Base-by-base conservation (phyloP, 2,113 vertebrate genomes). In the Eira barbara region DNA sequence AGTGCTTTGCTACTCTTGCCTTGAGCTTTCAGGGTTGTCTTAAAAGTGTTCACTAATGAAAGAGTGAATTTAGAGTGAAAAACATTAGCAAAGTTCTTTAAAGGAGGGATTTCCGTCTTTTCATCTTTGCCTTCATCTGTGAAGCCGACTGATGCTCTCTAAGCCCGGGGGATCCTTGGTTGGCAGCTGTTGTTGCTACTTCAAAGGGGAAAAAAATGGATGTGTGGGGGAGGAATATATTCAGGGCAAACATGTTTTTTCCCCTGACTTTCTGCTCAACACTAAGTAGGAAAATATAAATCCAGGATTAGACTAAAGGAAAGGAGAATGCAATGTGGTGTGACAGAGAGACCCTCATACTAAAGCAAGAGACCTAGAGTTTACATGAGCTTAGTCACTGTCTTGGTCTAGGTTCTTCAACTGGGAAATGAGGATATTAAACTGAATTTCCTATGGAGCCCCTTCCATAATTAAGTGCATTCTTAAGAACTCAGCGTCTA, bases 131-230 rank as follows among this genome's bases (percentile, higher is more conserved):
- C 90, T 97, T 92, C 88, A 71, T 96, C 95, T 94, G 80, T 29
- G 92, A 95, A 85, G 69, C 79, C 18, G 39, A 83, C 61, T 96
- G 92, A 93, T 79, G 65, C 52, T 79, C n/a, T 18, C 0, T 29
- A 76, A 87, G 45, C 95, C 97, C 4, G 45, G 94, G 86, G 97
- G 90, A 92, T 78, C 47, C 55, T 96, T 12, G 2, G 7, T 52
- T 76, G 81, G 94, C 92, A 97, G 96, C 93, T 92, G 83, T 67
- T 93, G 69, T 27, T 97, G 87, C 80, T 90, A 83, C 96, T 97
- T 98, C 96, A 98, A 96, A 98, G 89, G 86, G 83, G 47, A 69
- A 52, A 81, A 81, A 79, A 92, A 88, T 31, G 71, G 25, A 81
- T 90, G 52, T 78, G 90, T 65, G 69, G 45, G 73, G 85, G 87